Conservation (phyloP, 2,113 vertebrate species). For the Hippocampus barbouri region DNA sequence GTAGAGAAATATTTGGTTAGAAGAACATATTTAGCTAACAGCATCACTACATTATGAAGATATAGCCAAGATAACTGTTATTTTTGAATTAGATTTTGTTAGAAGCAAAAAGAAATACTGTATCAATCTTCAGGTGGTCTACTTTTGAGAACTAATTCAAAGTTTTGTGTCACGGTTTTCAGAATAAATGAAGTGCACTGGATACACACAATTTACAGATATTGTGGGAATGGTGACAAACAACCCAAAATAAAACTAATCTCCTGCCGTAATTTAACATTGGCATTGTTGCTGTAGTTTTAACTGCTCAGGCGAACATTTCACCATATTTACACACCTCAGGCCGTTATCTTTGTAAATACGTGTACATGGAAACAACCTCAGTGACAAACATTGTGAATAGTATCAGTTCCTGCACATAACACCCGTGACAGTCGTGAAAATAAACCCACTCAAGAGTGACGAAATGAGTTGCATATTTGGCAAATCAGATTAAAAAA, state of each 20-base stretch:
- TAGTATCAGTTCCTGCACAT: constrained; percentile 32
- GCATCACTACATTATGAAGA: background rate
- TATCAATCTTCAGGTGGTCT: background rate
- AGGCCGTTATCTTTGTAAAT: constrained; percentile 4
- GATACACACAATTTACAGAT: background rate
- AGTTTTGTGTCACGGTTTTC: constrained; percentile 17
- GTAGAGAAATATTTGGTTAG: background rate
- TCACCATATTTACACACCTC: background rate
- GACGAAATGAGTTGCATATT: constrained; percentile 55
- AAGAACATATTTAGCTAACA: background rate
- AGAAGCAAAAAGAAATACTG: background rate
- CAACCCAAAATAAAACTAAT: constrained; percentile 10
- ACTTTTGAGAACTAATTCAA: background rate
- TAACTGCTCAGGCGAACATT: background rate
- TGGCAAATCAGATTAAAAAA: constrained; percentile 48
- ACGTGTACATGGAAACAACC: constrained; percentile 3
- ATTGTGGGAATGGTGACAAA: constrained; percentile 12
- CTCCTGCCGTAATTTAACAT: background rate
- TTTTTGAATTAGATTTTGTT: background rate
- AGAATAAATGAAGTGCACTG: background rate
- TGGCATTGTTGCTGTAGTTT: background rate
- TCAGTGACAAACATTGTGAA: constrained; percentile 26
- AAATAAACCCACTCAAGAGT: constrained; percentile 51
- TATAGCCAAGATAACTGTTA: background rate
- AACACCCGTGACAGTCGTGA: constrained; percentile 43